These are phyloP conservation scores for Rhagoletis zephyria DNA, from an alignment of 1,140 invertebrate species.

Conservation along the genomic window DNA sequence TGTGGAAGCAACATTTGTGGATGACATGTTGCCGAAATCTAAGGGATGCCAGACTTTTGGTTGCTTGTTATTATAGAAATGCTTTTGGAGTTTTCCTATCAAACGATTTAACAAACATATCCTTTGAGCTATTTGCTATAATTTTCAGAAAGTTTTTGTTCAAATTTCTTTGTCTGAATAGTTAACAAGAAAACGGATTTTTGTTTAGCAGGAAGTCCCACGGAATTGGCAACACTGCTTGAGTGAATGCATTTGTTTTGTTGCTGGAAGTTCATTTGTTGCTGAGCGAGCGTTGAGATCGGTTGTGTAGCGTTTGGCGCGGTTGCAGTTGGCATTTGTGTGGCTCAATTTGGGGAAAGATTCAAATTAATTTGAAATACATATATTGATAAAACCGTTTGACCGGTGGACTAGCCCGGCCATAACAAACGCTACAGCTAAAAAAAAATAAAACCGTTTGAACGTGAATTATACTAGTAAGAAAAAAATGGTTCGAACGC, in stretches of 20 bases:
- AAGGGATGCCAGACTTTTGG: no score
- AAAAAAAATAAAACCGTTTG: no score
- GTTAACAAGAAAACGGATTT: no score
- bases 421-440: no score
- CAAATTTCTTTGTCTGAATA: no score
- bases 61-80: no score
- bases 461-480: not conserved
- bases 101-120: no score
- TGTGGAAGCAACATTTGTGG: not conserved
- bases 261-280: constrained; percentile 32
- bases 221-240: not conserved
- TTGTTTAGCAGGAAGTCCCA: not conserved
- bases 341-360: not conserved
- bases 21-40: not conserved
- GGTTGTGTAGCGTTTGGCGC: not conserved
- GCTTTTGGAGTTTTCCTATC: no score
- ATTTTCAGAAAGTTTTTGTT: no score
- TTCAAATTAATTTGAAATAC: constrained; percentile 33
- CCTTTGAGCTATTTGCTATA: no score
- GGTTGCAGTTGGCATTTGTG: not conserved
- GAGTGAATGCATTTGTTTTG: not conserved
- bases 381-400: not conserved
- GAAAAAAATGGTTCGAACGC: not conserved
- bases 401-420: no score
- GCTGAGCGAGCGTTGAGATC: constrained; percentile 3